Conservation (phyloP, 2,888 invertebrate species). For the Lasius platythorax region DNA sequence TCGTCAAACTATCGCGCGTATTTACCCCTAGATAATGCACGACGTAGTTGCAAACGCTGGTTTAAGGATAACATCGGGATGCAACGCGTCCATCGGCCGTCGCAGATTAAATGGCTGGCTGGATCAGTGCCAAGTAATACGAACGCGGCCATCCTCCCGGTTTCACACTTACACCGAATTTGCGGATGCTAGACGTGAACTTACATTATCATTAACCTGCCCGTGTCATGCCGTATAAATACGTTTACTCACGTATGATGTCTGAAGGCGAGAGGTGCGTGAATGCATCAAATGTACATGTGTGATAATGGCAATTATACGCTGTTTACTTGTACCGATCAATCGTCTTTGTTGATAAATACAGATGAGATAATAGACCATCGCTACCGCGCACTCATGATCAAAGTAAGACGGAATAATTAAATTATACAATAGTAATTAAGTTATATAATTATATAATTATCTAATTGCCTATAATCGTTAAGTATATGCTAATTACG, state of each 20-base stretch:
- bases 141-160: constrained; percentile 10
- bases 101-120: constrained; percentile 47
- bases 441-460: neutral
- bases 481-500: neutral
- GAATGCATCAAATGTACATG: constrained; percentile 71
- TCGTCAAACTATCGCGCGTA: neutral
- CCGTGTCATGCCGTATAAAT: constrained; percentile 58
- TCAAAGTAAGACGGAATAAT: neutral
- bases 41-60: neutral
- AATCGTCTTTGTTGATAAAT: constrained; percentile 66
- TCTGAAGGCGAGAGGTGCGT: constrained; percentile 56
- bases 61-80: constrained; percentile 15
- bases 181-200: constrained; percentile 72
- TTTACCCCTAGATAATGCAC: constrained; percentile 9
- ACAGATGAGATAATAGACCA: constrained; percentile 33
- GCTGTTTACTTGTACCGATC: constrained; percentile 72
- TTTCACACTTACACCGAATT: constrained; percentile 46
- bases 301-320: constrained; percentile 69
- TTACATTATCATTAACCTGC: constrained; percentile 78
- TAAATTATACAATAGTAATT: neutral
- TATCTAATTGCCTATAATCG: neutral
- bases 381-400: neutral
- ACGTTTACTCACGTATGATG: constrained; percentile 62
- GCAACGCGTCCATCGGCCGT: constrained; percentile 42
- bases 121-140: constrained; percentile 66